Evolutionary conservation across 2,113 vertebrate genomes (phyloP), one percentile per base, ranked within the genome.

Genomic region (Rhynchomys soricoides): DNA sequence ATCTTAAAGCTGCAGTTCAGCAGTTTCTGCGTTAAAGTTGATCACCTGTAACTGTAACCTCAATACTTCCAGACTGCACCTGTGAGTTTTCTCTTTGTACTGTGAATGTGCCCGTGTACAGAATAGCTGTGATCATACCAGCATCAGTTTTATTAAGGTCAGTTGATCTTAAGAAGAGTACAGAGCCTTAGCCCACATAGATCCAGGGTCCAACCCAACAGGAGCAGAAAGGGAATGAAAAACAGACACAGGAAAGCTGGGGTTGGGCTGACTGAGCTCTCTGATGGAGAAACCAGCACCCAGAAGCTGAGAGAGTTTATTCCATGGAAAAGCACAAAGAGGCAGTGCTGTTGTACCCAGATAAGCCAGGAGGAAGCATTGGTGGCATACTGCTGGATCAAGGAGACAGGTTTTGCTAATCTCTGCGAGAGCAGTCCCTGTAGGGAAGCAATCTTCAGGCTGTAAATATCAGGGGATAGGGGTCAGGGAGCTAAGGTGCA

Each of bases 81-180:
- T 98, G 93, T 98, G 66, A 93, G 94, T 96, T 92, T 93, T 97
- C 97, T 96, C 97, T 98, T 98, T 96, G 0, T 95, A 90, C 81
- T 92, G 91, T 97, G 96, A 97, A 97, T 73, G 31, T 95, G 55
- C 45, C 93, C 57, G 7, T 70, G 86, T 94, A 88, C 97, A 3
- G 83, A 94, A 93, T 87, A 78, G 90, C 88, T 94, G 15, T 48
- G 79, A 94, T 95, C 86, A 97, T 96, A 91, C 97, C 78, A 93
- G 87, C 92, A 79, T 6, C 57, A 31, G 15, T 93, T 75, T 90
- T 43, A 59, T 94, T 89, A 89, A 91, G 59, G 71, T 62, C 68
- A 82, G 50, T 62, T 89, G 52, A 59, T 71, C 64, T 29, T 96
- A 87, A 68, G 45, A 31, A 85, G 9, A 64, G 59, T 7, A 64